Evolutionary conservation across 2,113 vertebrate genomes (phyloP).

Genomic region (Neoarius graeffei): DNA sequence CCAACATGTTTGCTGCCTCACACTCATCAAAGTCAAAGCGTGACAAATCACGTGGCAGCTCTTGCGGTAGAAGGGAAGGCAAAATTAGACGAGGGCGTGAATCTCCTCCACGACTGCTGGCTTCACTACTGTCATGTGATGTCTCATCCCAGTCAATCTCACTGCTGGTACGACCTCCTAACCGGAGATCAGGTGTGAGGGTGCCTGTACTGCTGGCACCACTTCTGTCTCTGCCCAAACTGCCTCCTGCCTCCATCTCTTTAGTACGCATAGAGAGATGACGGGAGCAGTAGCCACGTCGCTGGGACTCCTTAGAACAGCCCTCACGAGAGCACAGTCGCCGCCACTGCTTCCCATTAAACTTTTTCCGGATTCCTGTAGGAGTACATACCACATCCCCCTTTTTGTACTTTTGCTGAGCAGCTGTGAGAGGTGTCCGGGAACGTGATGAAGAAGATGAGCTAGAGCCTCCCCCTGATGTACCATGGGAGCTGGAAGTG

Average conservation of each 20-base stretch:
- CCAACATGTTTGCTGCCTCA: conserved; percentile 89
- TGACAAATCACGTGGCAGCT: conserved; percentile 83
- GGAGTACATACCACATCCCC: conserved; percentile 92
- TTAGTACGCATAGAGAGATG: conserved; percentile 96
- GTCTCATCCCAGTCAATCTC: conserved; percentile 92
- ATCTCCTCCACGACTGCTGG: conserved; percentile 86
- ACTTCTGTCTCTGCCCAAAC: conserved; percentile 77
- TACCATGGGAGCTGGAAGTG: conserved; percentile 53
- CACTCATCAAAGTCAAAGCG: conserved; percentile 92
- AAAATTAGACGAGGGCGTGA: conserved; percentile 80
- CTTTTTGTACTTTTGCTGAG: conserved; percentile 93
- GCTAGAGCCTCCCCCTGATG: conserved; percentile 63
- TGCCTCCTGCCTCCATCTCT: conserved; percentile 88
- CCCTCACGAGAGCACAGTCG: conserved; percentile 88
- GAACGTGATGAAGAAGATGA: conserved; percentile 79
- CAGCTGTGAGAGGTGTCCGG: conserved; percentile 82
- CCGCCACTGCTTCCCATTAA: conserved; percentile 93
- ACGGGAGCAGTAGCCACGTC: conserved; percentile 88
- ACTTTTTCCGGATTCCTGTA: conserved; percentile 91
- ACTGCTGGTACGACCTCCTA: conserved; percentile 74
- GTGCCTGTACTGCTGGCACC: conserved; percentile 79
- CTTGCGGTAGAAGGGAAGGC: conserved; percentile 71
- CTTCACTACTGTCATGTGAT: conserved; percentile 83
- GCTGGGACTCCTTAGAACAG: conserved; percentile 92
- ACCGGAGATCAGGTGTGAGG: conserved; percentile 73